Percentiles rank a stretch among this genome's conserved stretches.
Conservation (phyloP, 2,113 vertebrate genomes). For the Morone chrysops region DNA sequence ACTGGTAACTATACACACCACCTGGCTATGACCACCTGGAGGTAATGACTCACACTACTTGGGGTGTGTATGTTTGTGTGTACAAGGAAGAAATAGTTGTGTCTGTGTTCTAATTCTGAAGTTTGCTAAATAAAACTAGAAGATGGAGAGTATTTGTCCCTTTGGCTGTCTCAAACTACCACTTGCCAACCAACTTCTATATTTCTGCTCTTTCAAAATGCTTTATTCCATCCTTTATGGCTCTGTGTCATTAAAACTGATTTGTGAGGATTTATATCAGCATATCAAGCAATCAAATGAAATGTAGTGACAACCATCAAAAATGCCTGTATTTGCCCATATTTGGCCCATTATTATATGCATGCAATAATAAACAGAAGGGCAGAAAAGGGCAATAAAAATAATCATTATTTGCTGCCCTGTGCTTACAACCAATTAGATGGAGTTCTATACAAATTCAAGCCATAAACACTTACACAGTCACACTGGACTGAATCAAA, state of each 20-base stretch:
- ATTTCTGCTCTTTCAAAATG: neutral
- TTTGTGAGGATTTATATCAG: neutral
- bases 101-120: neutral
- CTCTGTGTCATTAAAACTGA: neutral
- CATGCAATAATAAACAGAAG: neutral
- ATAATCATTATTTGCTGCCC: neutral
- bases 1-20: constrained; percentile 39
- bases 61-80: neutral
- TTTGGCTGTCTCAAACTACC: neutral
- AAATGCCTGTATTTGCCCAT: neutral
- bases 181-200: neutral
- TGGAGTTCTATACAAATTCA: neutral
- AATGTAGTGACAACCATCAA: neutral
- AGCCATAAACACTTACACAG: neutral
- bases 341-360: neutral
- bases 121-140: constrained; percentile 19
- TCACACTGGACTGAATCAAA: neutral
- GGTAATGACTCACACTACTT: constrained; percentile 56
- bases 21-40: constrained; percentile 60
- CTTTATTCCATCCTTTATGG: neutral
- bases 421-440: neutral
- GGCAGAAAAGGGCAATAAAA: neutral
- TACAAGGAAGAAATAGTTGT: neutral
- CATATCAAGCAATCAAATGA: neutral
- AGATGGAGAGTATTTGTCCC: neutral